Evolutionary conservation across 2,113 vertebrate genomes (phyloP), one percentile per base, ranked within the genome.

Genomic region (Callorhinus ursinus): DNA sequence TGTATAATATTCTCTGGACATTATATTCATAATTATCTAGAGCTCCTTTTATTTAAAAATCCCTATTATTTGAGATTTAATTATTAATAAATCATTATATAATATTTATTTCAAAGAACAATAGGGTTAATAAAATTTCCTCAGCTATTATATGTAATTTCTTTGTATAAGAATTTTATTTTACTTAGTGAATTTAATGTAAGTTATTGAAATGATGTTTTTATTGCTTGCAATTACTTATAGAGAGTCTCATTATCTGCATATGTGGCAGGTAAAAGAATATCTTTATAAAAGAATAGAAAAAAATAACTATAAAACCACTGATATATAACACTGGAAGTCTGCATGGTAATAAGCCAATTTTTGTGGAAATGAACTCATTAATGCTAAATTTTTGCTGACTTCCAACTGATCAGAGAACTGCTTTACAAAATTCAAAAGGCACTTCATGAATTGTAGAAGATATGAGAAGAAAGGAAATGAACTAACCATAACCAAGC

Each of bases 331-430:
- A 96, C 93, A 97, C 85, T 98, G 93, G 95, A 98, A 98, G 96
- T 96, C 97, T 97, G 98, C 93, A 98, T 97, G 96, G 95, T 98
- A 99, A 99, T 98, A 98, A 98, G 97, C 84, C 98, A 98, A 98
- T 99, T 98, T 98, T 97, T 98, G 98, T 98, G 97, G 89, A 98
- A 99, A 99, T 98, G 98, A 98, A 98, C 98, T 98, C 98, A 98
- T 99, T 99, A 99, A 98, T 98, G 97, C 63, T 98, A 98, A 98
- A 97, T 97, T 98, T 98, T 98, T 99, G 97, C 98, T 98, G 98
- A 98, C 98, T 98, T 98, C 98, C 98, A 98, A 96, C 97, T 99
- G 98, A 98, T 98, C 92, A 57, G 95, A 33, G 0, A 98, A 98
- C 93, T 98, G 93, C 98, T 98, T 98, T 98, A 93, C 83, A 97